These are phyloP conservation scores for Chelonus insularis DNA, from an alignment of 1,140 invertebrate genomes.

Conservation along the genomic window DNA sequence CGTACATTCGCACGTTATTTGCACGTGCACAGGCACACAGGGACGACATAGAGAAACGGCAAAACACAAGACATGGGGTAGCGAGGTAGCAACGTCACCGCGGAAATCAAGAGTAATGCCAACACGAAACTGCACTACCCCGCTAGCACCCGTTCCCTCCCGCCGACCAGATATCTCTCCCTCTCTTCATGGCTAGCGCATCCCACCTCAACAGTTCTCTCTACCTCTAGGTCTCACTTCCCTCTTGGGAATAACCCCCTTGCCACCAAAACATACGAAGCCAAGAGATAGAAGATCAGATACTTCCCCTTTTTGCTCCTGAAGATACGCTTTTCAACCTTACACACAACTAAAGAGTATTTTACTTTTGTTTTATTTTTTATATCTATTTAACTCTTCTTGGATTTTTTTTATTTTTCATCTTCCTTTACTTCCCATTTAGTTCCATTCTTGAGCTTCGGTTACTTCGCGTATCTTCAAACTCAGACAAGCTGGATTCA, in stretches of 20 bases:
- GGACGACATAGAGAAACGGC: slow-evolving; percentile 29
- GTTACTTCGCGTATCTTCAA: background rate
- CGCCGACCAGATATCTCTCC: slow-evolving; percentile 23
- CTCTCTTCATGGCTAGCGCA: slow-evolving; percentile 32
- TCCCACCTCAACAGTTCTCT: slow-evolving; percentile 38
- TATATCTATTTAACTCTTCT: slow-evolving; percentile 13
- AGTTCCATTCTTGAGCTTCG: background rate
- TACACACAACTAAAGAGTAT: background rate
- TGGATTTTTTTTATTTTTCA: slow-evolving; percentile 2
- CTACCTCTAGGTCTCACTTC: slow-evolving; percentile 45
- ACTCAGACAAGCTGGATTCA: background rate
- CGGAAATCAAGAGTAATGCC: slow-evolving; percentile 62
- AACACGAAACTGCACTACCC: slow-evolving; percentile 62
- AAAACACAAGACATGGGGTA: slow-evolving; percentile 35
- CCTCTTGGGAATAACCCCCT: slow-evolving; percentile 38
- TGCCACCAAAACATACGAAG: slow-evolving; percentile 14
- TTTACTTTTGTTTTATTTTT: slow-evolving; percentile 9
- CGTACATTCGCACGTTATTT: slow-evolving; percentile 7
- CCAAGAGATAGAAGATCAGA: slow-evolving; percentile 17
- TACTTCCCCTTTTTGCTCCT: background rate
- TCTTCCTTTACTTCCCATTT: too few species aligned
- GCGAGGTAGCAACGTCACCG: slow-evolving; percentile 55
- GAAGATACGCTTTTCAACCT: slow-evolving; percentile 14
- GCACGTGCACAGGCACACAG: slow-evolving; percentile 16
- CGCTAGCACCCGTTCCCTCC: slow-evolving; percentile 46